These are phyloP conservation scores for Myopa testacea DNA, from an alignment of 2,888 invertebrate species.

Conservation along the genomic window DNA sequence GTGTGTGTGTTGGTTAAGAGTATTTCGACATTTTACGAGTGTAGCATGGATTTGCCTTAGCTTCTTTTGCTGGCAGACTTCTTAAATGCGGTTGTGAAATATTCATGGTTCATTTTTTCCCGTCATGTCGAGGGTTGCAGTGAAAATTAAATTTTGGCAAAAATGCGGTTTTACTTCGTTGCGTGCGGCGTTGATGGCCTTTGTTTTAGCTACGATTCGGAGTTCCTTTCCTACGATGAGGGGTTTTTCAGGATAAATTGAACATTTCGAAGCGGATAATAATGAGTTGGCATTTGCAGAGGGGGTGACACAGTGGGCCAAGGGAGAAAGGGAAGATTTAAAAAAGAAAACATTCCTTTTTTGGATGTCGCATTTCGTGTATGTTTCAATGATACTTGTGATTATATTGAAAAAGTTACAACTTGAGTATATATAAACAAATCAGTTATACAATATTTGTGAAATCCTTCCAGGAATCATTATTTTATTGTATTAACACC, in stretches of 20 bases:
- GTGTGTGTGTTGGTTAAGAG: neutral
- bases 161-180: slow-evolving; percentile 28
- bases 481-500: too few relatives aligned
- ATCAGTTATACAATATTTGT: too few relatives aligned
- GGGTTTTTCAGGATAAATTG: slow-evolving; percentile 2
- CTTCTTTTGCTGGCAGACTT: neutral
- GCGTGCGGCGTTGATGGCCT: neutral
- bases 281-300: neutral
- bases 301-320: too few relatives aligned
- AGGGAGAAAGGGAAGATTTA: too few relatives aligned
- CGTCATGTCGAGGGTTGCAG: slow-evolving; percentile 17
- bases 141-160: slow-evolving; percentile 17
- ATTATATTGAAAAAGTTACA: too few relatives aligned
- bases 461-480: too few relatives aligned
- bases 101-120: slow-evolving; percentile 22
- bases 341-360: too few relatives aligned
- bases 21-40: slow-evolving; percentile 17
- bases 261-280: slow-evolving; percentile 11
- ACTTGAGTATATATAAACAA: too few relatives aligned
- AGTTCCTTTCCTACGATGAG: slow-evolving; percentile 8
- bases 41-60: slow-evolving; percentile 12
- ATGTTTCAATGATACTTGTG: too few relatives aligned
- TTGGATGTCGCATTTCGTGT: too few relatives aligned
- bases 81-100: slow-evolving; percentile 23
- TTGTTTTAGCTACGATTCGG: neutral